Conservation (phyloP, 2,113 vertebrate genomes). For the Hirundichthys speculiger region DNA sequence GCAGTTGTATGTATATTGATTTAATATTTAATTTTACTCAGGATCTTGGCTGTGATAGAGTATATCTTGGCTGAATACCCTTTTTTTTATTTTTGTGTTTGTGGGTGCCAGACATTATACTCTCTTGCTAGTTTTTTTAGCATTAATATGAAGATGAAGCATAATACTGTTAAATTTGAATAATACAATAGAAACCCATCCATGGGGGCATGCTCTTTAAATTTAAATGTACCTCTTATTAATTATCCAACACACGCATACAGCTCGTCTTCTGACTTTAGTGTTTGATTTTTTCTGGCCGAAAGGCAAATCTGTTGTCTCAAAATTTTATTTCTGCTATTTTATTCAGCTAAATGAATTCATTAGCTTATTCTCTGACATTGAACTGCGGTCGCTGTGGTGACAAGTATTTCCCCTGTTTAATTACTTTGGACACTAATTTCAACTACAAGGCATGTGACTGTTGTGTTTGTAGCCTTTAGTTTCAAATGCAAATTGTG, state of each 20-base stretch:
- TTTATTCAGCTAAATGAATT: too few relatives aligned
- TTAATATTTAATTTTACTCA: not conserved
- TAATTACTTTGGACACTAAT: not conserved
- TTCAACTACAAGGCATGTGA: not conserved
- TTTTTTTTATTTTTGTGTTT: not conserved
- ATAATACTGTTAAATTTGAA: slow-evolving; percentile 1
- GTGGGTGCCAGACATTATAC: slow-evolving; percentile 6
- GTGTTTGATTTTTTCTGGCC: not conserved
- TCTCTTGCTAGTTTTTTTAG: slow-evolving; percentile 6
- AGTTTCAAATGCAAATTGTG: slow-evolving; percentile 11
- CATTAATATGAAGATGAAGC: slow-evolving; percentile 5
- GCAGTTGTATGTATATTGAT: too few relatives aligned
- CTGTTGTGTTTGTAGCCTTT: not conserved
- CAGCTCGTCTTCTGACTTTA: not conserved
- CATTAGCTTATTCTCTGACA: too few relatives aligned
- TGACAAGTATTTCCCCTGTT: too few relatives aligned
- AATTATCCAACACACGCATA: slow-evolving; percentile 14
- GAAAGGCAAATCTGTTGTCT: not conserved
- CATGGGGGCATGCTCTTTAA: not conserved
- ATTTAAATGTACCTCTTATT: slow-evolving; percentile 17
- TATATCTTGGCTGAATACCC: not conserved
- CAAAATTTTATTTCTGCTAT: too few relatives aligned
- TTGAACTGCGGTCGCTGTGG: not conserved
- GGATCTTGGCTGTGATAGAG: too few relatives aligned
- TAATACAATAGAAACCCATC: slow-evolving; percentile 12